Conservation (phyloP, 2,797 vertebrate species). For the Muraenolepis orangiensis region DNA sequence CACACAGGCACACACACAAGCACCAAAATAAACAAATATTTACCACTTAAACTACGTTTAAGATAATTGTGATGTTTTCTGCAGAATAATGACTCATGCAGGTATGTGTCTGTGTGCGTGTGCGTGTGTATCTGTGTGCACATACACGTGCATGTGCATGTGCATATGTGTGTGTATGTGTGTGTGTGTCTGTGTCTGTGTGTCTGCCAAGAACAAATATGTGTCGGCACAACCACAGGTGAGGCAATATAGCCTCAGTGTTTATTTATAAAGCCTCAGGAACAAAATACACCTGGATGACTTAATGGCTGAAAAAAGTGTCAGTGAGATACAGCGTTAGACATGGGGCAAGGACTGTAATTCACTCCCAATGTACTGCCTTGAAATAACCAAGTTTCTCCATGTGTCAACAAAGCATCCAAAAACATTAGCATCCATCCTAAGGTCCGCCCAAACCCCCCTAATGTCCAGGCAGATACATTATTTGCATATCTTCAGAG, state of each 20-base stretch:
- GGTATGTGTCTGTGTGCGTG: neutral
- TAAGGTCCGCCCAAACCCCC: neutral
- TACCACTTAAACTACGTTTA: neutral
- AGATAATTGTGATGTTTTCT: neutral
- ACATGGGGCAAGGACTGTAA: neutral
- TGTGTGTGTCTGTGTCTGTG: neutral
- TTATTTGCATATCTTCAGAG: too few relatives aligned
- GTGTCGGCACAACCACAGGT: neutral
- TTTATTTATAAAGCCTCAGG: neutral
- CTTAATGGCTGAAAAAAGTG: neutral
- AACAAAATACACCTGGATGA: neutral
- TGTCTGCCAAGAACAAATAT: neutral
- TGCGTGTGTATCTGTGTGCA: neutral
- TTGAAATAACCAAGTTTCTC: neutral
- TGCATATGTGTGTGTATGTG: neutral
- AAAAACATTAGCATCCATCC: neutral
- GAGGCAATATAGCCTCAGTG: neutral
- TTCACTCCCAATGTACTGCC: neutral
- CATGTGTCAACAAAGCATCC: neutral
- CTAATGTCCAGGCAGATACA: neutral
- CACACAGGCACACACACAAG: too few relatives aligned
- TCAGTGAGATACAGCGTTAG: too few relatives aligned
- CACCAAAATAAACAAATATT: neutral
- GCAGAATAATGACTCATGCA: neutral
- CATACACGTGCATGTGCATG: too few relatives aligned